Evolutionary conservation across 2,888 invertebrate genomes (phyloP).

Genomic region (Mechanitis mazaeus): DNA sequence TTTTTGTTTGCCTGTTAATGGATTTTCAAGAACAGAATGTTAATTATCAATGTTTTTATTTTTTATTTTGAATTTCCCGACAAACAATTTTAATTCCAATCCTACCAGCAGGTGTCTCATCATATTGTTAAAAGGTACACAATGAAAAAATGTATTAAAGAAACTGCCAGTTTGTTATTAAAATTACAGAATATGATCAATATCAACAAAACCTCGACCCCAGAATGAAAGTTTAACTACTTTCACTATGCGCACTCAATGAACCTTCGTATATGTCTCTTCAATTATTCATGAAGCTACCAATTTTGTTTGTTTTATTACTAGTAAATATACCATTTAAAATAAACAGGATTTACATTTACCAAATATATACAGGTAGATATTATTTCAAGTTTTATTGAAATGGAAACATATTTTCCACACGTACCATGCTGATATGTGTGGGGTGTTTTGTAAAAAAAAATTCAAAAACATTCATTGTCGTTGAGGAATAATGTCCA

Average conservation of each 20-base stretch:
- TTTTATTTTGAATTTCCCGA: too few species aligned
- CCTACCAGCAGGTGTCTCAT: too few species aligned
- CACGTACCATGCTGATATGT: too few species aligned
- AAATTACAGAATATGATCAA: neutral
- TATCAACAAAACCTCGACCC: conserved; percentile 4
- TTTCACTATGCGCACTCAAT: conserved; percentile 21
- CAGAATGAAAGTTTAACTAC: conserved; percentile 24
- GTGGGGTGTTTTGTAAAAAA: too few species aligned
- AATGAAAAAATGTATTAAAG: neutral
- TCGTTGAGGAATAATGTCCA: too few species aligned
- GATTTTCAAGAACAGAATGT: too few species aligned
- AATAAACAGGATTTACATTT: neutral
- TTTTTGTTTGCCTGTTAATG: too few species aligned
- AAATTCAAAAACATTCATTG: too few species aligned
- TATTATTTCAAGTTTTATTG: neutral
- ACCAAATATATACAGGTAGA: neutral
- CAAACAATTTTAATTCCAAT: too few species aligned
- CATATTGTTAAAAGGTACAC: too few species aligned
- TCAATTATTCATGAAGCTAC: conserved; percentile 26
- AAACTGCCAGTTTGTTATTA: neutral
- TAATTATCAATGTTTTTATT: too few species aligned
- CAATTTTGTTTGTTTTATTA: conserved; percentile 29
- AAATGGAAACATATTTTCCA: neutral
- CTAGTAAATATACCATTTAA: conserved; percentile 10
- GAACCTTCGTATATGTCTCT: conserved; percentile 21